Conservation (phyloP, 2,113 vertebrate species). For the Myrmophylax atrothorax region DNA sequence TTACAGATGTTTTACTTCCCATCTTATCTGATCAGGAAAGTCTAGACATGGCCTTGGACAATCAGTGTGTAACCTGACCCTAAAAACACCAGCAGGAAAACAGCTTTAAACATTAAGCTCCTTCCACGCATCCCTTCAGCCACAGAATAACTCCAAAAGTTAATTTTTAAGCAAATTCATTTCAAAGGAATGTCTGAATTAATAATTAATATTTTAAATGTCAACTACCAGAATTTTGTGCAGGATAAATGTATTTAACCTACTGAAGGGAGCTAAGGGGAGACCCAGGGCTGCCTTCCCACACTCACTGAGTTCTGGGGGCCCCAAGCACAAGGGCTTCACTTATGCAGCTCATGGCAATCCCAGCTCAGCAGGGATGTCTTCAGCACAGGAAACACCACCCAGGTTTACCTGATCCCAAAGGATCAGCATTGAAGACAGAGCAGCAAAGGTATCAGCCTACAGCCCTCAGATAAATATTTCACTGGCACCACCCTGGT, state of each 20-base stretch:
- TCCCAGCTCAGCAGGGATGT: background rate
- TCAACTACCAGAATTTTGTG: fast-evolving
- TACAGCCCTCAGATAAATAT: background rate
- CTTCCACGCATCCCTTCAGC: background rate
- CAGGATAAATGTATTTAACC: background rate
- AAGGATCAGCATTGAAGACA: background rate
- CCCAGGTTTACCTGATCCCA: fast-evolving
- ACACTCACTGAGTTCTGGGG: fast-evolving
- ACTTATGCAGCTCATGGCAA: background rate
- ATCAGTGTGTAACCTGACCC: background rate
- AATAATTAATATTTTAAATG: slow-evolving; percentile 31
- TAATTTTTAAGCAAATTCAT: slow-evolving; percentile 63
- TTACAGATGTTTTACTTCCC: background rate
- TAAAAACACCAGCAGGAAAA: background rate
- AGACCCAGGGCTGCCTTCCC: background rate
- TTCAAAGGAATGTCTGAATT: slow-evolving; percentile 51
- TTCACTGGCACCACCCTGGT: fast-evolving
- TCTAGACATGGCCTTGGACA: background rate
- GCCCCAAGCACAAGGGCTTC: background rate
- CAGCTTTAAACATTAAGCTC: slow-evolving; percentile 6
- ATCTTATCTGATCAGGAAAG: slow-evolving; percentile 5
- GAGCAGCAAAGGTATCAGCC: background rate
- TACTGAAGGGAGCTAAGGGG: background rate
- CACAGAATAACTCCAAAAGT: background rate
- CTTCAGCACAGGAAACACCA: background rate